A percentile compares a stretch with the other conserved stretches of the same genome.
phyloP scores from a whole-genome alignment of 2,113 vertebrate genomes.

The Hyperoodon ampullatus region DNA sequence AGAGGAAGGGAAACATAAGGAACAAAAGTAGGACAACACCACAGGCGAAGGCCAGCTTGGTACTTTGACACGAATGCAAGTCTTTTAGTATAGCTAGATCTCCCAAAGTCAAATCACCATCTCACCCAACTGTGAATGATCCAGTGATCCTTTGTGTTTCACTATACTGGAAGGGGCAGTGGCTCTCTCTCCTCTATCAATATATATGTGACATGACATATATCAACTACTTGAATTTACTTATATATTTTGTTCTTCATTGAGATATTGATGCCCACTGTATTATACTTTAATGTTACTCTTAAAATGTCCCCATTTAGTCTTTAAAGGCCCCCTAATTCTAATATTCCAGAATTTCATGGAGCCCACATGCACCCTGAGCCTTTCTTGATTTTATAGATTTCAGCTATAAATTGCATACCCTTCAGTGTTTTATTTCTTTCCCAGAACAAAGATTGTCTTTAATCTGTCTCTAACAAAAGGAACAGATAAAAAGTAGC shows the following conservation, averaged over 20 bases:
- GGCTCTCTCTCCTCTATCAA: neutral
- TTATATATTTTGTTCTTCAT: neutral
- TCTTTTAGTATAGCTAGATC: neutral
- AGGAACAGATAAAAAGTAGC: neutral
- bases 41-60: neutral
- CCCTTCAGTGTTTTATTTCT: neutral
- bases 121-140: neutral
- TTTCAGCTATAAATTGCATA: neutral
- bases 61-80: neutral
- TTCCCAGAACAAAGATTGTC: neutral
- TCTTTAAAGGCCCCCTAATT: neutral
- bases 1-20: neutral
- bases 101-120: neutral
- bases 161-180: neutral
- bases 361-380: neutral
- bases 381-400: neutral
- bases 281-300: neutral
- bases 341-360: neutral
- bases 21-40: neutral
- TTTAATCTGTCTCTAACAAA: neutral
- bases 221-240: neutral
- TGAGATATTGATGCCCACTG: neutral
- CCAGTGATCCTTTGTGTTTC: neutral
- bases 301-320: conserved; percentile 7
- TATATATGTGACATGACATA: neutral